phyloP scores from a whole-genome alignment of 2,797 vertebrate genomes.

The Epinephelus malabaricus region DNA sequence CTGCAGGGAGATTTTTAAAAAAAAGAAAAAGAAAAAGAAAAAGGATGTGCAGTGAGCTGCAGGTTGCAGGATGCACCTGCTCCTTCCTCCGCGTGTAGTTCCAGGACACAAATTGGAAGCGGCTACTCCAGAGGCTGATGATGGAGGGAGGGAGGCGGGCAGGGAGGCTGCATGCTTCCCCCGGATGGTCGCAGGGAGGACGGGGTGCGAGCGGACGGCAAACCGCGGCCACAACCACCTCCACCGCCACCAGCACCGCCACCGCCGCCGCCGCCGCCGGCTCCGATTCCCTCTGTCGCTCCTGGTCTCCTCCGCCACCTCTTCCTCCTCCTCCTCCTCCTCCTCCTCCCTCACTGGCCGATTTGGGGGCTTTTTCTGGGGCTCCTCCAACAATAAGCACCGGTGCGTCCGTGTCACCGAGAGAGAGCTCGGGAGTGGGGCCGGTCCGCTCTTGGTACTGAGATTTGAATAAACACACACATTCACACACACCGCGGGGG shows the following conservation, averaged over 20 bases:
- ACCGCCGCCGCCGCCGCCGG: no score
- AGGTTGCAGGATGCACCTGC: constrained; percentile 58
- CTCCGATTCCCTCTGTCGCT: constrained; percentile 33
- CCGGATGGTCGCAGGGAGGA: constrained; percentile 34
- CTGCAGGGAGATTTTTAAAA: background rate
- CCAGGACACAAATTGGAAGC: constrained; percentile 33
- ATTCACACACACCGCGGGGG: constrained; percentile 83
- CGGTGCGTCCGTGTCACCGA: constrained; percentile 73
- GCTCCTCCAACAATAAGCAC: constrained; percentile 89
- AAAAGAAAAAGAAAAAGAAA: background rate
- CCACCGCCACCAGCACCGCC: background rate
- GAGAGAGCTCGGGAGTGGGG: constrained; percentile 88
- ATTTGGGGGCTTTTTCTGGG: constrained; percentile 88
- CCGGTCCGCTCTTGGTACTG: constrained; percentile 96
- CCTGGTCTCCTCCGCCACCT: constrained; percentile 63
- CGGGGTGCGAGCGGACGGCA: constrained; percentile 29
- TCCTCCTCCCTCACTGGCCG: constrained; percentile 35
- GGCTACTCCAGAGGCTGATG: constrained; percentile 30
- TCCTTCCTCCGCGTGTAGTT: constrained; percentile 63
- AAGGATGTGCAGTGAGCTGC: background rate
- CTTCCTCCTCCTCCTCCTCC: background rate
- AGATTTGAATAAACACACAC: constrained; percentile 93
- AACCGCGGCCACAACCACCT: background rate
- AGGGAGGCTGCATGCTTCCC: constrained; percentile 20
- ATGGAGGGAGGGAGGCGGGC: no score